phyloP scores from a whole-genome alignment of 2,888 invertebrate species.

The Callyntrura guangdongensis region DNA sequence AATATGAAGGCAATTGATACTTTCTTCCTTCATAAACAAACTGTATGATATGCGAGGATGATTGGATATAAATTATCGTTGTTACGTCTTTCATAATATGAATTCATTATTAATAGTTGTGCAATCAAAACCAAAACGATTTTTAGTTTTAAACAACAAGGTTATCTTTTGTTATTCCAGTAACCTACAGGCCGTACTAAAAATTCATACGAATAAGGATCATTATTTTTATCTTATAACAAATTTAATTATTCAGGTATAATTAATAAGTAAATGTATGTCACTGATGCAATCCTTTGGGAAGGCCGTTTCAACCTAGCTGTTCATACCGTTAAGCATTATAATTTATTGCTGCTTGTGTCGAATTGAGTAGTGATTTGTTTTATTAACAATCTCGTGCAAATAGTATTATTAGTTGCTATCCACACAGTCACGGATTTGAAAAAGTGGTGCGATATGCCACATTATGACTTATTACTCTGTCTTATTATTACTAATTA shows the following conservation, averaged over 20 bases:
- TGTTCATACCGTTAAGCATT: not conserved
- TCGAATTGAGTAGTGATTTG: not conserved
- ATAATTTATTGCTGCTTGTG: not conserved
- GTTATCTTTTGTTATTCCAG: no score
- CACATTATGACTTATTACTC: not conserved
- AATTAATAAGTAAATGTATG: no score
- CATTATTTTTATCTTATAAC: not conserved
- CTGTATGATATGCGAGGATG: not conserved
- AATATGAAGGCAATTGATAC: not conserved
- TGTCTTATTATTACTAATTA: not conserved
- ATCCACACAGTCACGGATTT: not conserved
- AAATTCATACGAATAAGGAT: no score
- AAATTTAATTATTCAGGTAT: not conserved
- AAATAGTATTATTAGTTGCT: slow-evolving; percentile 35
- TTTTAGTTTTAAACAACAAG: not conserved
- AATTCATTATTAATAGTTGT: slow-evolving; percentile 4
- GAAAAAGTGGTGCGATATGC: not conserved
- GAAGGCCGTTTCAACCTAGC: not conserved
- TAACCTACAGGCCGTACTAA: no score
- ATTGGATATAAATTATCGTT: slow-evolving; percentile 27
- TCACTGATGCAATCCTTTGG: no score
- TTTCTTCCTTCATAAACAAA: slow-evolving; percentile 7
- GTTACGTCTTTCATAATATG: slow-evolving; percentile 23
- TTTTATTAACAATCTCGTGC: slow-evolving; percentile 10
- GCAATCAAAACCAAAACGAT: not conserved